Percentiles rank a stretch among this genome's conserved stretches.
phyloP scores from a whole-genome alignment of 2,797 vertebrate species.

The Enteromius trimaculatus region DNA sequence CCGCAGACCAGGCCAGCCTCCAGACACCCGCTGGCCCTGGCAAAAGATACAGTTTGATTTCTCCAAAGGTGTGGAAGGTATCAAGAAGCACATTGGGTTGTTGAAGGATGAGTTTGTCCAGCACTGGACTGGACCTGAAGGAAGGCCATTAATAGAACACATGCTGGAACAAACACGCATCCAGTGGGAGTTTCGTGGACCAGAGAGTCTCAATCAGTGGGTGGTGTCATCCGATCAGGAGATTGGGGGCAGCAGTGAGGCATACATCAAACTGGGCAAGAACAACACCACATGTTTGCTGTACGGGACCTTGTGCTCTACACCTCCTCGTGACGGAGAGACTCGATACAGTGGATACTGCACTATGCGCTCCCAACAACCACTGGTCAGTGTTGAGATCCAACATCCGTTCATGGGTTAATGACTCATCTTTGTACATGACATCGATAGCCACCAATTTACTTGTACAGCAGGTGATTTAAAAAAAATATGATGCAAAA shows the following conservation, averaged over 20 bases:
- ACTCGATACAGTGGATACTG: constrained; percentile 93
- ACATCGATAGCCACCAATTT: neutral
- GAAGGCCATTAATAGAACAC: constrained; percentile 72
- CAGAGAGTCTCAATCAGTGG: constrained; percentile 88
- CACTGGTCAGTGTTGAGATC: constrained; percentile 76
- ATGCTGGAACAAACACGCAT: constrained; percentile 86
- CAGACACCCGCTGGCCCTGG: constrained; percentile 74
- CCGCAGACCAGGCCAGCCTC: constrained; percentile 80
- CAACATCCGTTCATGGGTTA: neutral
- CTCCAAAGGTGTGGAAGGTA: constrained; percentile 78
- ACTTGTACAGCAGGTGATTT: neutral
- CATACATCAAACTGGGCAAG: constrained; percentile 80
- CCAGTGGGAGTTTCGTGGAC: constrained; percentile 89
- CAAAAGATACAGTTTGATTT: constrained; percentile 77
- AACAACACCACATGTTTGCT: constrained; percentile 86
- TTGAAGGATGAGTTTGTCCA: constrained; percentile 80
- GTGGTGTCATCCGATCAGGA: constrained; percentile 85
- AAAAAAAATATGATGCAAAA: neutral
- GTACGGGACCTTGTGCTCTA: constrained; percentile 83
- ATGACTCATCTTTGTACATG: neutral
- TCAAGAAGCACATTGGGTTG: constrained; percentile 79
- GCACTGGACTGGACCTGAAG: constrained; percentile 77
- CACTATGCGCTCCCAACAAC: constrained; percentile 80
- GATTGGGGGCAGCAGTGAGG: constrained; percentile 90
- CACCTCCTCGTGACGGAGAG: constrained; percentile 86